Evolutionary conservation across 2,113 vertebrate species (phyloP).

Genomic region (Prolemur simus): DNA sequence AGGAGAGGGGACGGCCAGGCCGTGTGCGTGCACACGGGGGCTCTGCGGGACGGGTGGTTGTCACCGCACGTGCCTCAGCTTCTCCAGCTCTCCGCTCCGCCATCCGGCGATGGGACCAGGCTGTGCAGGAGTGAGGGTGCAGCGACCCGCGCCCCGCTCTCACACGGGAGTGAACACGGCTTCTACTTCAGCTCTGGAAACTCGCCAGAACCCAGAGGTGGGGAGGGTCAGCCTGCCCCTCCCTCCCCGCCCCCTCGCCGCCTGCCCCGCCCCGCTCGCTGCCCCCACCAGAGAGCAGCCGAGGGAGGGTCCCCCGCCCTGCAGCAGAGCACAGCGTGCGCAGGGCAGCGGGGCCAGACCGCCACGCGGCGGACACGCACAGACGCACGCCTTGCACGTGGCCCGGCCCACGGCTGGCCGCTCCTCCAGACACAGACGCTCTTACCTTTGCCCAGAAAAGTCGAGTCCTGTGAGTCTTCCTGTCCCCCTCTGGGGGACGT

Average conservation of each 20-base stretch:
- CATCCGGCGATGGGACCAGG: background rate
- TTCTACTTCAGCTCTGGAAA: background rate
- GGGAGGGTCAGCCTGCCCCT: too few species aligned
- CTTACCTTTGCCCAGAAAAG: background rate
- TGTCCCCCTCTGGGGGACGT: rapidly evolving
- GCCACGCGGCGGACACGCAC: background rate
- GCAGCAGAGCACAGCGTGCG: background rate
- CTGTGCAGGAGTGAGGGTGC: background rate
- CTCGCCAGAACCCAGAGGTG: background rate
- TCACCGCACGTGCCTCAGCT: background rate
- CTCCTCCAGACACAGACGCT: rapidly evolving
- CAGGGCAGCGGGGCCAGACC: background rate
- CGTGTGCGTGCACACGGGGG: rapidly evolving
- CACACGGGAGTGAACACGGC: background rate
- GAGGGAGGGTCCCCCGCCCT: background rate
- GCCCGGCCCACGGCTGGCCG: rapidly evolving
- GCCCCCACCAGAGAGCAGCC: background rate
- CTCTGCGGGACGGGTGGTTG: background rate
- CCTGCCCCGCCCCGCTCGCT: background rate
- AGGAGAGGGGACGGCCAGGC: background rate
- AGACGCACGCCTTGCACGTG: too few species aligned
- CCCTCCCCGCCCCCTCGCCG: too few species aligned
- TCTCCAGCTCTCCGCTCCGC: background rate
- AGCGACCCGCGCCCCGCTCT: background rate
- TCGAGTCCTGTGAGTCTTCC: rapidly evolving